phyloP scores from a whole-genome alignment of 2,113 vertebrate species.

The Alethe castanea region DNA sequence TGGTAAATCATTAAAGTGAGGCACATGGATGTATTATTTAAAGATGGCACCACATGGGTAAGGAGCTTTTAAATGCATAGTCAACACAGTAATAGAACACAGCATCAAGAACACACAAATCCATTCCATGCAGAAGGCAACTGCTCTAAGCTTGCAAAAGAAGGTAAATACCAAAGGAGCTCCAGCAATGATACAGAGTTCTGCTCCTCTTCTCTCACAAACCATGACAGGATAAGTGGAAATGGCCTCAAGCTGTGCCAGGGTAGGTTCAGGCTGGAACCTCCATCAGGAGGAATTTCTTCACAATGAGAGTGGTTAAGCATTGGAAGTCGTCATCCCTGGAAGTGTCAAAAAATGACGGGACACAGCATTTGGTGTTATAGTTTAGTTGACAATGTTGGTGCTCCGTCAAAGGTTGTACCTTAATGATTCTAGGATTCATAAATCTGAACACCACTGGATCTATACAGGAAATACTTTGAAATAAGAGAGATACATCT shows the following conservation, averaged over 20 bases:
- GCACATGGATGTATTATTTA: conserved; percentile 38
- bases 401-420: fast-evolving
- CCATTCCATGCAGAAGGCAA: not conserved
- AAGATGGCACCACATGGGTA: conserved; percentile 4
- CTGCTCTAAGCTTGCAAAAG: not conserved
- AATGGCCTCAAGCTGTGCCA: not conserved
- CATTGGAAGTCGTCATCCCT: not conserved
- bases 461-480: not conserved
- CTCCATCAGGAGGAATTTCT: not conserved
- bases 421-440: not conserved
- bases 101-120: not conserved
- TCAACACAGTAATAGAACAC: conserved; percentile 3
- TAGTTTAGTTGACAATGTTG: not conserved
- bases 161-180: not conserved
- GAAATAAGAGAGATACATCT: not conserved
- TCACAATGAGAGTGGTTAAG: not conserved
- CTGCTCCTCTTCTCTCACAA: not conserved
- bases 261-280: not conserved
- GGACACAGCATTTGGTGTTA: not conserved
- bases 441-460: not conserved
- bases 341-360: not conserved
- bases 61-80: not conserved
- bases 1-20: conserved; percentile 49
- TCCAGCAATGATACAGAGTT: not conserved
- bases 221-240: not conserved